Conservation (phyloP, 2,113 vertebrate genomes). For the Mohoua ochrocephala region DNA sequence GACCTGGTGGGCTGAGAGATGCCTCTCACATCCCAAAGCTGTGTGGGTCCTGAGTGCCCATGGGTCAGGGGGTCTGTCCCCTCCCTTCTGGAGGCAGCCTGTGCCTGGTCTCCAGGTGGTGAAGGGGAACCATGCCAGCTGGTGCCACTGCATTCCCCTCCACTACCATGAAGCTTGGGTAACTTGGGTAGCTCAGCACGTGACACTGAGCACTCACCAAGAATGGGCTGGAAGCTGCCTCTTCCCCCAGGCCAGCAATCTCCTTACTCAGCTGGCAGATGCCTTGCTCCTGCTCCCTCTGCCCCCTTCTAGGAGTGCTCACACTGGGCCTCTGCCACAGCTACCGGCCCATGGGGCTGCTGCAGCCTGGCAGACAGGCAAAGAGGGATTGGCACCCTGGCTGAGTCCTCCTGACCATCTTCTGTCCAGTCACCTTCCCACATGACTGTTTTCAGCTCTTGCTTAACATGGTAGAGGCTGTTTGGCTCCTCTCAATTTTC, state of each 20-base stretch:
- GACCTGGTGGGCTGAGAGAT: conserved; percentile 12
- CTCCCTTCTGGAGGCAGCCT: background rate
- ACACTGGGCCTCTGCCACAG: background rate
- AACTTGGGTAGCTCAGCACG: background rate
- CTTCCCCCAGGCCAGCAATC: background rate
- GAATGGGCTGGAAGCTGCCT: background rate
- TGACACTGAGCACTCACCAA: background rate
- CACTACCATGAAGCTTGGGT: background rate
- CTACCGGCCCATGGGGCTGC: background rate
- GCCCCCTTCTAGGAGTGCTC: background rate
- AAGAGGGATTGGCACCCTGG: background rate
- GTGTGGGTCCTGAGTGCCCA: background rate
- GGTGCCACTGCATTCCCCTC: background rate
- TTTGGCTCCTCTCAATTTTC: background rate
- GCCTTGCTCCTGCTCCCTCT: background rate
- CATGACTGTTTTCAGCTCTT: background rate
- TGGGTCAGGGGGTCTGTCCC: background rate
- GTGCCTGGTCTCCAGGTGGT: background rate
- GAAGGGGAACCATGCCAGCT: background rate
- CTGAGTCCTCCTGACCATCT: background rate
- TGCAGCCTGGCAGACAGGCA: background rate
- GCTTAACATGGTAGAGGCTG: background rate
- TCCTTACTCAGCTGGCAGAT: background rate
- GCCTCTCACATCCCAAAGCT: background rate
- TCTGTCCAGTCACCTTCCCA: background rate